Conservation (phyloP, 2,888 invertebrate species). For the Drosophila monieri region DNA sequence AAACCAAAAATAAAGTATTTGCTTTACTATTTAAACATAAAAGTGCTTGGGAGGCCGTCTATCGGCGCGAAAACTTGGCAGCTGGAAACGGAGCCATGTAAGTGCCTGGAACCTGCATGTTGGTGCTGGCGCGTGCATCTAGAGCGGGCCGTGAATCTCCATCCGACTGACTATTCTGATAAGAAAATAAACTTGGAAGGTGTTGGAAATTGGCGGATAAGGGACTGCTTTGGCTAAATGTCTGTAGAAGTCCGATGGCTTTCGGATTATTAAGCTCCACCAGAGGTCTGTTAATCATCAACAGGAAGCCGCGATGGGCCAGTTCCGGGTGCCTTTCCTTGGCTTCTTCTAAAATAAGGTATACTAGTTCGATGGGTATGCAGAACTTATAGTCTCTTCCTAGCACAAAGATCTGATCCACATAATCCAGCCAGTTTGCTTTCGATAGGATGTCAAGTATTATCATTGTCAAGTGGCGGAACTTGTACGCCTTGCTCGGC, state of each 20-base stretch:
- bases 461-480: neutral
- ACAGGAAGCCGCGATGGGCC: neutral
- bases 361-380: slow-evolving; percentile 32
- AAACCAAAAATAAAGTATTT: neutral
- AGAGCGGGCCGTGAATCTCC: no score
- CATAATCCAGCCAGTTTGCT: slow-evolving; percentile 53
- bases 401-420: slow-evolving; percentile 13
- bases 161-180: no score
- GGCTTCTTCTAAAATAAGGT: slow-evolving; percentile 8
- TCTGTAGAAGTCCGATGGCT: neutral
- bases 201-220: no score
- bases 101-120: no score
- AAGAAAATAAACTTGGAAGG: no score
- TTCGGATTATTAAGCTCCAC: neutral
- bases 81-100: no score
- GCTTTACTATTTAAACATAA: neutral
- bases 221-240: no score
- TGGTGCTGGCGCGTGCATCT: no score
- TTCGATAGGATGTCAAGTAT: slow-evolving; percentile 37
- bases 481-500: slow-evolving; percentile 2
- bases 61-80: no score
- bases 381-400: slow-evolving; percentile 16
- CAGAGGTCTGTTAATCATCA: slow-evolving; percentile 9
- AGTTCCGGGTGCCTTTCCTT: neutral
- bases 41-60: no score